Percentiles rank a stretch among this genome's conserved stretches.
phyloP scores from a whole-genome alignment of 2,113 vertebrate species.

The Heterochromis multidens region DNA sequence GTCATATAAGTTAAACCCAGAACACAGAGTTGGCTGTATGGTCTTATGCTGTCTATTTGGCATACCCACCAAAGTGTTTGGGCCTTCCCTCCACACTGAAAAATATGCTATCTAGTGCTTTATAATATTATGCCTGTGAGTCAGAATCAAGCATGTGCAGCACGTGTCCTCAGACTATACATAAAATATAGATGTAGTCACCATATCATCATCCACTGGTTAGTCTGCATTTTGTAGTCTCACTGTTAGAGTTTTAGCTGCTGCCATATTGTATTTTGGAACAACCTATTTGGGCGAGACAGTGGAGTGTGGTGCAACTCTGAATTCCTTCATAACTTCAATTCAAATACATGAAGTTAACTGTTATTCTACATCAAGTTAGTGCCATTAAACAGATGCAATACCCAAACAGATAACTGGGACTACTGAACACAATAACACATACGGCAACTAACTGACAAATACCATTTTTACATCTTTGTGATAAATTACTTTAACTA shows the following conservation, averaged over 20 bases:
- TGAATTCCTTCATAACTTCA: too few relatives aligned
- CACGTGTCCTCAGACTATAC: neutral
- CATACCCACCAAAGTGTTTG: neutral
- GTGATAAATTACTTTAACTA: neutral
- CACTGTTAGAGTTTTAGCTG: too few relatives aligned
- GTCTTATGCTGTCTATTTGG: neutral
- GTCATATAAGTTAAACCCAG: neutral
- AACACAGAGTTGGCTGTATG: neutral
- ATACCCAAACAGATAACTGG: too few relatives aligned
- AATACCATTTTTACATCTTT: too few relatives aligned
- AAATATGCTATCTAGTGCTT: neutral
- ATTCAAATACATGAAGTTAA: too few relatives aligned
- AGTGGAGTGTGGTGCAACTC: too few relatives aligned
- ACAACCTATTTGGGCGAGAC: too few relatives aligned
- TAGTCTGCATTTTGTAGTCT: too few relatives aligned
- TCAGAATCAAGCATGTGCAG: rapidly evolving
- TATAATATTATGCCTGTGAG: neutral
- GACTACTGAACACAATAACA: too few relatives aligned
- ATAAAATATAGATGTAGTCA: neutral
- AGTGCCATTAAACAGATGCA: too few relatives aligned
- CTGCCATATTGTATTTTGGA: too few relatives aligned
- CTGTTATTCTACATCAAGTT: neutral
- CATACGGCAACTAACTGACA: too few relatives aligned
- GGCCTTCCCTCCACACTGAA: neutral
- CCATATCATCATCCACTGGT: neutral